Conservation (phyloP, 2,113 vertebrate genomes). For the Piprites chloris region DNA sequence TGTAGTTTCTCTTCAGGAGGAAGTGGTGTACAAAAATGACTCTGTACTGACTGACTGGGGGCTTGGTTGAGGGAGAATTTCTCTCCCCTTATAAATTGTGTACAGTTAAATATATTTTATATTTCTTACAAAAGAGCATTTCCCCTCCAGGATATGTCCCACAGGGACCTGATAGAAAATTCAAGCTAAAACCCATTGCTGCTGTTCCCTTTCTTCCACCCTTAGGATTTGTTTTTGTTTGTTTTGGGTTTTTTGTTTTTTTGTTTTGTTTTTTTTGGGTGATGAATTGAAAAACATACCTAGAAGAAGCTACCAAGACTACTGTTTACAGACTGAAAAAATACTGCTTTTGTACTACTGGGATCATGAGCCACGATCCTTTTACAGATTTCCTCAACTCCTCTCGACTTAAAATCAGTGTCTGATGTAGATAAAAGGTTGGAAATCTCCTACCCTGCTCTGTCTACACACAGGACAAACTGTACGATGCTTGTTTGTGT, state of each 20-base stretch:
- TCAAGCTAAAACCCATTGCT: slow-evolving; percentile 56
- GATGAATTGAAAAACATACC: slow-evolving; percentile 48
- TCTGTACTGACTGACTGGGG: not conserved
- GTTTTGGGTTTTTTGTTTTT: not conserved
- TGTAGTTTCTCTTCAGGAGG: slow-evolving; percentile 51
- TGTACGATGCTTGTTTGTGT: slow-evolving; percentile 64
- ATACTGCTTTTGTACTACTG: slow-evolving; percentile 76
- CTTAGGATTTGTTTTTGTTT: not conserved
- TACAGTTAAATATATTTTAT: slow-evolving; percentile 73
- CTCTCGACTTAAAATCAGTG: slow-evolving; percentile 38
- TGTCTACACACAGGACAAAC: slow-evolving; percentile 56
- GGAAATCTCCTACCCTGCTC: slow-evolving; percentile 45
- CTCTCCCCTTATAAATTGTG: slow-evolving; percentile 71
- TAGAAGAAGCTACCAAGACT: slow-evolving; percentile 56
- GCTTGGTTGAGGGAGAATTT: slow-evolving; percentile 41
- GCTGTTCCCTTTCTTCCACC: slow-evolving; percentile 54
- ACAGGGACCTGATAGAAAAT: slow-evolving; percentile 36
- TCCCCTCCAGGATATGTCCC: slow-evolving; percentile 46
- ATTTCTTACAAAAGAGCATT: slow-evolving; percentile 71
- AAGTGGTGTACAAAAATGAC: slow-evolving; percentile 44
- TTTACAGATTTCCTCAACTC: slow-evolving; percentile 46
- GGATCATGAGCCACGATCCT: slow-evolving; percentile 67
- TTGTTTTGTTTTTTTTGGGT: slow-evolving; percentile 5
- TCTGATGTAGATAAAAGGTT: slow-evolving; percentile 59
- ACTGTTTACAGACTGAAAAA: slow-evolving; percentile 77